Base-by-base conservation (phyloP, 2,888 invertebrate species). In the Oscheius sp. region DNA sequence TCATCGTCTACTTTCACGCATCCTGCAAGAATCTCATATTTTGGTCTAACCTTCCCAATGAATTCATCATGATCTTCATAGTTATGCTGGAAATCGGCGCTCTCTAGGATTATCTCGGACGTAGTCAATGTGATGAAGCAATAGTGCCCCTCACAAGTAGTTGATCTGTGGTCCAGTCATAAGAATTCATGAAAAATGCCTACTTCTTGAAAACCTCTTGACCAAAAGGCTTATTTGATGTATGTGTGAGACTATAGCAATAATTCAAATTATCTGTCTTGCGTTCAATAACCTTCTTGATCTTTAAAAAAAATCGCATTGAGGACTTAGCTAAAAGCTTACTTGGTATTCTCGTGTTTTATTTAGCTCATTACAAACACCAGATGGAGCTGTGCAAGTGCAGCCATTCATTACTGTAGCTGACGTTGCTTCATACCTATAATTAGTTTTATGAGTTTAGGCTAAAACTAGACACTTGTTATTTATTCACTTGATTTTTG, bases 81-180 rank as follows among this genome's bases (percentile, higher is more conserved):
- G 36, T 75, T 75, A 50, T 79, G 80, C 50, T 80, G 74, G 47
- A 80, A 78, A 67, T 77, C 77, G 12, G 80, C 76, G 62, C 78
- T 78, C 59, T 84, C 84, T 26, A 85, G 68, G 0, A 80, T 81
- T 22, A 85, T 70, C 44, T 85, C 85, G 3, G 78, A 78, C 3
- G 83, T 84, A 5, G 83, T 84, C 61, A 82, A 47, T 24, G 78
- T 77, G 36, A 85, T 79, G 67, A 85, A 85, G 67, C 85, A 85
- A 70, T 79, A 85, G 49, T 85, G 85, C 5, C 85, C 85, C 67
- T 85, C 82, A 67, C 85, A 85, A 0, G 84, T 84, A 9, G 80
- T 78, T 8, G 84, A 82, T 62, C 84, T 84, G 45, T 56, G 78
- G 68, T 14, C 14, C 50, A 38, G 24, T 62, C 2, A 38, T 28